Evolutionary conservation across 1,140 invertebrate species (phyloP).

Genomic region (Geopemphigus sp.): DNA sequence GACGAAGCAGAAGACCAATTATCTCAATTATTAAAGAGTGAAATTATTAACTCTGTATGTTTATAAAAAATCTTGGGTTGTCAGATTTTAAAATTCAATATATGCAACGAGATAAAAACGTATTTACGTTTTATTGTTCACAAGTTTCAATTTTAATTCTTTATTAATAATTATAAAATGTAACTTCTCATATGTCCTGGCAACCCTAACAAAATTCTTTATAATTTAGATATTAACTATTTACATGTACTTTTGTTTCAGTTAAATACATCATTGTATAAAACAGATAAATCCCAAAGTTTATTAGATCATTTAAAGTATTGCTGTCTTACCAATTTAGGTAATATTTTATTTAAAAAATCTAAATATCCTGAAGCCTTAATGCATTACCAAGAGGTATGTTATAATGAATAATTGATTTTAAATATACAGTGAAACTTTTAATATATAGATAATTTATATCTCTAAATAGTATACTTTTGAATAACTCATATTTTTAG

Average conservation of each 20-base stretch:
- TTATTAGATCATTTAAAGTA: conserved; percentile 54
- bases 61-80: neutral
- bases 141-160: neutral
- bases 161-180: neutral
- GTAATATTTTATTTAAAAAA: conserved; percentile 52
- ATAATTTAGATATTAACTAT: neutral
- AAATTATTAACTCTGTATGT: conserved; percentile 41
- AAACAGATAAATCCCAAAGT: conserved; percentile 50
- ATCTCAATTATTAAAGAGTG: conserved; percentile 12
- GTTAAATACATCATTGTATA: conserved; percentile 7
- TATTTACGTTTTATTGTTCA: neutral
- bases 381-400: conserved; percentile 53
- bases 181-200: too few relatives aligned
- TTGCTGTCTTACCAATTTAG: conserved; percentile 53
- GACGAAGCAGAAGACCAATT: conserved; percentile 29
- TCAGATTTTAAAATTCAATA: too few relatives aligned
- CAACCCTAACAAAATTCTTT: too few relatives aligned
- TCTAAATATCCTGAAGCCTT: conserved; percentile 51
- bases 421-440: too few relatives aligned
- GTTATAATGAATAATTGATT: neutral
- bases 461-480: too few relatives aligned
- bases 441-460: too few relatives aligned
- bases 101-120: too few relatives aligned
- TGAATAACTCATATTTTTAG: too few relatives aligned
- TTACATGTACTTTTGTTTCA: neutral